Conservation (phyloP, 2,797 vertebrate species). For the Malurus leucopterus region DNA sequence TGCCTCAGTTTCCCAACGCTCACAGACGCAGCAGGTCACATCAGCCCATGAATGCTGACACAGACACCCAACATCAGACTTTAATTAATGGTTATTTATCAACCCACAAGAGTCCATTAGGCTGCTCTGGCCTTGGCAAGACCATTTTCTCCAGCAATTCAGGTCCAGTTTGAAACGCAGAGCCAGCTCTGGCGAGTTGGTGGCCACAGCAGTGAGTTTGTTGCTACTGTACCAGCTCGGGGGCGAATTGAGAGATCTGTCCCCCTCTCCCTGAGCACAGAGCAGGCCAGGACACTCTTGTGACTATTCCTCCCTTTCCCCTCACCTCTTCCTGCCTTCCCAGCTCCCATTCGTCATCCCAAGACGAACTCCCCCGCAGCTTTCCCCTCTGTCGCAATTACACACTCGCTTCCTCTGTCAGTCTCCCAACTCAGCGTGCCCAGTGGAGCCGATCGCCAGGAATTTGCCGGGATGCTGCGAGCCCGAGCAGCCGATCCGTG, state of each 20-base stretch:
- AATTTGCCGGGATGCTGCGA: background rate
- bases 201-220: background rate
- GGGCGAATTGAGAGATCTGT: accelerated
- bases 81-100: background rate
- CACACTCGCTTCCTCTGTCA: background rate
- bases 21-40: background rate
- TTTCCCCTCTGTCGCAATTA: constrained; percentile 35
- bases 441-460: background rate
- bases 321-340: background rate
- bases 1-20: background rate
- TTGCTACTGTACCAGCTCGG: background rate
- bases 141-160: background rate
- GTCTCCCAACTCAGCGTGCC: background rate
- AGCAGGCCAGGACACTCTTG: background rate
- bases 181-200: accelerated
- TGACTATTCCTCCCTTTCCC: background rate
- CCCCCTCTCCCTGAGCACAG: background rate
- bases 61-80: background rate
- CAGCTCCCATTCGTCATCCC: constrained; percentile 1
- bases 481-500: background rate
- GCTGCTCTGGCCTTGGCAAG: background rate
- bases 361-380: constrained; percentile 9
- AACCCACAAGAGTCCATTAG: background rate
- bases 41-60: background rate
- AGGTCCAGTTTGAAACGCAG: background rate